phyloP scores from a whole-genome alignment of 2,797 vertebrate genomes.

The Sebastiscus tertius region DNA sequence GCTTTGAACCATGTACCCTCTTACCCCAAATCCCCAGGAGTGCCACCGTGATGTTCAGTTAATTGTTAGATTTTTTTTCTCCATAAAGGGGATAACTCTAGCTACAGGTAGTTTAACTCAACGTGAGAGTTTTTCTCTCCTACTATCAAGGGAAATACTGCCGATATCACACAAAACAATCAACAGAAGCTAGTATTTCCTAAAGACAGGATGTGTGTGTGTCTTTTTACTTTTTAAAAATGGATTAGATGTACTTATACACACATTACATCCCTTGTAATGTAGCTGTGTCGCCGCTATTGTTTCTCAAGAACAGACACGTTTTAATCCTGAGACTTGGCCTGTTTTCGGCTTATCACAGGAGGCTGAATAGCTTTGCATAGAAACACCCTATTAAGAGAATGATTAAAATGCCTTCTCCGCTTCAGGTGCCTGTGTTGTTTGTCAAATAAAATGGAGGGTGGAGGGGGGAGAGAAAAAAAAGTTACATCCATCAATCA shows the following conservation, averaged over 20 bases:
- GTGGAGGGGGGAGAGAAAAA: constrained; percentile 42
- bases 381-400: constrained; percentile 86
- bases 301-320: constrained; percentile 58
- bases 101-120: constrained; percentile 46
- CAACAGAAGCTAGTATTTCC: constrained; percentile 40
- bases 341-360: constrained; percentile 78
- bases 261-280: constrained; percentile 39
- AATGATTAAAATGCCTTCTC: constrained; percentile 87
- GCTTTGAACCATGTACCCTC: constrained; percentile 67
- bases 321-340: constrained; percentile 69
- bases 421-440: constrained; percentile 83
- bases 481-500: constrained; percentile 84
- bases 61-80: constrained; percentile 55
- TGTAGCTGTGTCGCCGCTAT: constrained; percentile 35
- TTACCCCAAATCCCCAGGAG: constrained; percentile 66
- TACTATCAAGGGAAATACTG: constrained; percentile 40
- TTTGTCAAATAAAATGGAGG: constrained; percentile 86
- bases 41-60: constrained; percentile 61
- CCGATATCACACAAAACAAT: constrained; percentile 49
- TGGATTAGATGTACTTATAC: constrained; percentile 53
- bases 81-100: constrained; percentile 31
- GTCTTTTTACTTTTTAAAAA: constrained; percentile 43
- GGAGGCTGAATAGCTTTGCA: constrained; percentile 84
- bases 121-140: constrained; percentile 13
- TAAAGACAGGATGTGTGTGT: constrained; percentile 17